Evolutionary conservation across 1,140 invertebrate genomes (phyloP).

Genomic region (Eueides isabella): DNA sequence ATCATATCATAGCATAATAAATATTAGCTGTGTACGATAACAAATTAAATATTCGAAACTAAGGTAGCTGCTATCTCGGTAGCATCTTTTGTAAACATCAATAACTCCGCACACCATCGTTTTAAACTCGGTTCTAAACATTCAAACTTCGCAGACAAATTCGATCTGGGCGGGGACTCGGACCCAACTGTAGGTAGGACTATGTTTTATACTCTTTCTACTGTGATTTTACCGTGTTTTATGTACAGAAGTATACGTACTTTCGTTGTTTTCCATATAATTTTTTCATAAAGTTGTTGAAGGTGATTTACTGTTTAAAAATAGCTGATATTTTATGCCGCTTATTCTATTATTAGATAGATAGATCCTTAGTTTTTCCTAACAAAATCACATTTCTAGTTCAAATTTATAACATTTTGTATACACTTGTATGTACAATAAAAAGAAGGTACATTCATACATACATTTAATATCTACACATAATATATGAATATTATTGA

Average conservation of each 20-base stretch:
- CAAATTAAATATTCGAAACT: not conserved
- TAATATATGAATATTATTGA: too few species aligned
- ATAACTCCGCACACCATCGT: conserved; percentile 59
- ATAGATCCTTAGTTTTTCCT: too few species aligned
- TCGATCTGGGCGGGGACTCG: conserved; percentile 64
- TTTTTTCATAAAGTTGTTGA: not conserved
- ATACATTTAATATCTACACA: too few species aligned
- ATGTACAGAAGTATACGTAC: not conserved
- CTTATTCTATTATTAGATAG: too few species aligned
- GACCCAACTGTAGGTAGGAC: conserved; percentile 50
- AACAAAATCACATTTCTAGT: not conserved
- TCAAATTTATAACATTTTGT: not conserved
- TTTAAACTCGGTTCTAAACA: conserved; percentile 66
- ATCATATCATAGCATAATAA: too few species aligned
- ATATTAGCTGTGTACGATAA: not conserved
- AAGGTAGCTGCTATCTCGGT: not conserved
- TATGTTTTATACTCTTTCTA: conserved; percentile 20
- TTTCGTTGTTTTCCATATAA: not conserved
- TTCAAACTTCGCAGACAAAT: conserved; percentile 81
- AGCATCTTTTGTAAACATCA: conserved; percentile 40
- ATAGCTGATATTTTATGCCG: not conserved
- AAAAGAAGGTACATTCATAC: too few species aligned
- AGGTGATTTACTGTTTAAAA: not conserved
- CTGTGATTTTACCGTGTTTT: conserved; percentile 1
- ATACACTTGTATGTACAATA: not conserved